These are phyloP conservation scores for Opisthograptis luteolata DNA, from an alignment of 2,888 invertebrate species.

Conservation along the genomic window DNA sequence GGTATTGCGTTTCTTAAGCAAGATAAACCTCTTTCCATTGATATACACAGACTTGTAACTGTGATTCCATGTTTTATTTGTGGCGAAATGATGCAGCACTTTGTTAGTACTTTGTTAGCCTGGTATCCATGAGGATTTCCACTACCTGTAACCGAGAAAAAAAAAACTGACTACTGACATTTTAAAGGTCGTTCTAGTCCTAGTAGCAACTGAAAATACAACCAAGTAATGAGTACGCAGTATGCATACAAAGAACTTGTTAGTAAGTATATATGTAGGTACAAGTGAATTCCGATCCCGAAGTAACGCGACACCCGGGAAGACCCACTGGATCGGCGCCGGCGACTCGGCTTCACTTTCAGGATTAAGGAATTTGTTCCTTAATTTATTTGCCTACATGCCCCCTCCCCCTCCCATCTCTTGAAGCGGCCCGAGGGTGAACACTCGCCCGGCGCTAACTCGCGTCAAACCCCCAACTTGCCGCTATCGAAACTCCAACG, in stretches of 20 bases:
- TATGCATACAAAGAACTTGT: slow-evolving; percentile 29
- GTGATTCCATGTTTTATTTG: no score
- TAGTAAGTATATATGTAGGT: no score
- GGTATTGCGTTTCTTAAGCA: slow-evolving; percentile 9
- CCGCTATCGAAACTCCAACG: slow-evolving; percentile 50
- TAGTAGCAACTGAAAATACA: slow-evolving; percentile 7
- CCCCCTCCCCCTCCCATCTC: slow-evolving; percentile 9
- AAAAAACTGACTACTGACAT: neutral
- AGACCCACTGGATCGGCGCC: slow-evolving; percentile 55
- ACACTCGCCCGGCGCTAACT: slow-evolving; percentile 17
- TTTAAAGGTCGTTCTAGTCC: neutral
- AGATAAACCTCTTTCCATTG: slow-evolving; percentile 3
- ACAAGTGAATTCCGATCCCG: slow-evolving; percentile 54
- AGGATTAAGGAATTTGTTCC: slow-evolving; percentile 72
- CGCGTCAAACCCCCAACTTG: slow-evolving; percentile 33
- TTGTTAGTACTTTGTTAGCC: no score
- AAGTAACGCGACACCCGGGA: slow-evolving; percentile 65
- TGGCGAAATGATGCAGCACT: no score
- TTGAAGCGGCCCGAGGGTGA: slow-evolving; percentile 4
- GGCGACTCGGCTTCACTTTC: slow-evolving; percentile 67
- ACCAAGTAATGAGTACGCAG: slow-evolving; percentile 8
- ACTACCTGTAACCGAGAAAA: no score
- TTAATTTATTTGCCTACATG: slow-evolving; percentile 49
- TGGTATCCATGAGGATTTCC: no score
- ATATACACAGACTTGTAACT: no score